phyloP scores from a whole-genome alignment of 2,797 vertebrate species.

The Microtus californicus region DNA sequence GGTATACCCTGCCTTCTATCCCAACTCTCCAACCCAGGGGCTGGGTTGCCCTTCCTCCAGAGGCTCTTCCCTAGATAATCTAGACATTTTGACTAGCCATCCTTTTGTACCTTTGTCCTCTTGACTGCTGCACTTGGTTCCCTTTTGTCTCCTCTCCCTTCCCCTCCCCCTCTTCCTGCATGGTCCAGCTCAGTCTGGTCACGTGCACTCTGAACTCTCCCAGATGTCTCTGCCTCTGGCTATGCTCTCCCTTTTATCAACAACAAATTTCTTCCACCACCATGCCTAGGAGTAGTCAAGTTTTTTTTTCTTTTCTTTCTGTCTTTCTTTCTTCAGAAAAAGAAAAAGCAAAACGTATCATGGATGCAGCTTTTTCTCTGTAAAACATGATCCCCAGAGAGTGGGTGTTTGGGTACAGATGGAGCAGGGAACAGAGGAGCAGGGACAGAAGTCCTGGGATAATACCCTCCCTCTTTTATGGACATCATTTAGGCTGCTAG shows the following conservation, averaged over 20 bases:
- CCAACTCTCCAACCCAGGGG: neutral
- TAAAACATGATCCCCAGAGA: neutral
- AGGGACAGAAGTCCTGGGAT: neutral
- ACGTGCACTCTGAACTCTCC: neutral
- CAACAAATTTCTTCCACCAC: neutral
- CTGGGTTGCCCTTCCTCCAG: neutral
- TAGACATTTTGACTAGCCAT: neutral
- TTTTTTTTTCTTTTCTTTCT: neutral
- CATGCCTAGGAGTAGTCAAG: neutral
- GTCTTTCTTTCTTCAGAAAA: neutral
- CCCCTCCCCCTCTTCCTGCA: too few relatives aligned
- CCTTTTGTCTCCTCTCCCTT: neutral
- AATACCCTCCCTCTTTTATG: constrained; percentile 30
- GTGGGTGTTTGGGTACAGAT: neutral
- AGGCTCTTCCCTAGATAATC: neutral
- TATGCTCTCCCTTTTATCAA: neutral
- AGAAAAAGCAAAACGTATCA: neutral
- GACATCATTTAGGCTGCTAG: constrained; percentile 45
- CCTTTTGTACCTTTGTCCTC: neutral
- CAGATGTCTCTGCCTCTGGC: neutral
- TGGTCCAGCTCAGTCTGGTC: neutral
- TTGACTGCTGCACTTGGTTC: neutral
- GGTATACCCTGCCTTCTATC: too few relatives aligned
- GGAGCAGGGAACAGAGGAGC: neutral
- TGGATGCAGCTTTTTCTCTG: neutral